Percentiles rank a stretch among this genome's conserved stretches.
Evolutionary conservation across 2,113 vertebrate genomes (phyloP).

Genomic region (Nothoprocta pentlandii): DNA sequence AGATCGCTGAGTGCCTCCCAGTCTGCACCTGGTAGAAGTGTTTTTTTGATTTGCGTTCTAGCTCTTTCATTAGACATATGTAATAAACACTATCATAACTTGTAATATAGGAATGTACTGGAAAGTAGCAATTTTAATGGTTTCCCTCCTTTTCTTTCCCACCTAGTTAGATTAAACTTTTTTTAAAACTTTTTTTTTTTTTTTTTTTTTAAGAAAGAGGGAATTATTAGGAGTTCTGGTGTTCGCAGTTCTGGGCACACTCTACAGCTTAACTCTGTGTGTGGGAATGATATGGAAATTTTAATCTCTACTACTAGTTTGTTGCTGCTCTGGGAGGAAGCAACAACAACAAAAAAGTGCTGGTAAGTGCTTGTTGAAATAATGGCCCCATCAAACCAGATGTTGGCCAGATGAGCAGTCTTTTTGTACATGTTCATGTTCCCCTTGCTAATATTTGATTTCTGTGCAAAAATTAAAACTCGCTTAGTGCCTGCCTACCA

Average conservation of each 20-base stretch:
- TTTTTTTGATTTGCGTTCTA: background rate
- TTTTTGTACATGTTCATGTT: slow-evolving; percentile 22
- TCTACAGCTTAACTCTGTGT: background rate
- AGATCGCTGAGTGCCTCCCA: background rate
- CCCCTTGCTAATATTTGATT: slow-evolving; percentile 51
- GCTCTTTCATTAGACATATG: background rate
- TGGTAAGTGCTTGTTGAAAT: slow-evolving; percentile 56
- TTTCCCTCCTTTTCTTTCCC: background rate
- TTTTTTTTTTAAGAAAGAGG: background rate
- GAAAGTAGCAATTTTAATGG: background rate
- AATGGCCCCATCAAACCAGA: slow-evolving; percentile 27
- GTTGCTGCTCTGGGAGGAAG: slow-evolving; percentile 62
- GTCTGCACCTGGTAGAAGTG: background rate
- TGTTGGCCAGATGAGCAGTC: slow-evolving; percentile 45
- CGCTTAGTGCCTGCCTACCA: background rate
- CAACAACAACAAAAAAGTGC: slow-evolving; percentile 22
- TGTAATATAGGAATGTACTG: background rate
- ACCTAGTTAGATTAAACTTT: background rate
- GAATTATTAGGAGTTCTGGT: background rate
- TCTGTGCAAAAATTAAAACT: slow-evolving; percentile 12
- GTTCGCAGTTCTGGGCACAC: background rate
- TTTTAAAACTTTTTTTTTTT: background rate
- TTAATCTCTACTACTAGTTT: slow-evolving; percentile 41
- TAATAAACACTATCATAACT: slow-evolving; percentile 1
- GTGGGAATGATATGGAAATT: slow-evolving; percentile 34